Evolutionary conservation across 2,113 vertebrate species (phyloP), one percentile per base, ranked within the genome.

Genomic region (Tachysurus vachellii): DNA sequence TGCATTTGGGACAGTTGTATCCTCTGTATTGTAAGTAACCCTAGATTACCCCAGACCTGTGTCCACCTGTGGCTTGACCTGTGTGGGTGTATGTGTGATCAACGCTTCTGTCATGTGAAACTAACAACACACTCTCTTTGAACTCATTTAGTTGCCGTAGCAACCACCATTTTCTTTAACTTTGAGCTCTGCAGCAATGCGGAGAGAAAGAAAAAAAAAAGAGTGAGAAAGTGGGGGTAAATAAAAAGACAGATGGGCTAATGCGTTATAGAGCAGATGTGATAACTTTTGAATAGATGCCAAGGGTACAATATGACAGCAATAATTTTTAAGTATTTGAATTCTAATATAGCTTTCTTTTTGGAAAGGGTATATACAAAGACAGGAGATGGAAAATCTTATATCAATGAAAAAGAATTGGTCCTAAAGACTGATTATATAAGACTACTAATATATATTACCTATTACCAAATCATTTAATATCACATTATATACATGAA

Each of bases 91-190:
- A 8, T 85, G 11, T 53, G 13, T 71, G 8, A 50, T 61, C 47
- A 54, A 53, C 5, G 31, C 62, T 85, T 73, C 79, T 85, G 59
- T 61, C 21, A 84, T 26, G 50, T 75, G 26, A 28, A 79, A 86
- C 42, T 84, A 84, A 70, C 79, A 36, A 16, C 57, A 79, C 73
- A 61, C 84, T 77, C 62, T 56, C 70, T 85, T 79, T 82, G 89
- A 83, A 87, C 85, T 91, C 71, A 86, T 91, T 90, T 88, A 89
- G 90, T 93, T 91, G 86, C 91, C 91, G 87, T 17, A 88, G 92
- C 88, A 93, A 92, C 91, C 31, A 54, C 77, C 56, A 61, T 81
- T 13, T 90, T 91, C 85, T 86, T 84, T 64, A 89, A 86, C 85
- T 75, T 86, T 85, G 89, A 26, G 85, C 62, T 82, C 88, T 54